Evolutionary conservation across 2,113 vertebrate genomes (phyloP).

Genomic region (Reinhardtius hippoglossoides): DNA sequence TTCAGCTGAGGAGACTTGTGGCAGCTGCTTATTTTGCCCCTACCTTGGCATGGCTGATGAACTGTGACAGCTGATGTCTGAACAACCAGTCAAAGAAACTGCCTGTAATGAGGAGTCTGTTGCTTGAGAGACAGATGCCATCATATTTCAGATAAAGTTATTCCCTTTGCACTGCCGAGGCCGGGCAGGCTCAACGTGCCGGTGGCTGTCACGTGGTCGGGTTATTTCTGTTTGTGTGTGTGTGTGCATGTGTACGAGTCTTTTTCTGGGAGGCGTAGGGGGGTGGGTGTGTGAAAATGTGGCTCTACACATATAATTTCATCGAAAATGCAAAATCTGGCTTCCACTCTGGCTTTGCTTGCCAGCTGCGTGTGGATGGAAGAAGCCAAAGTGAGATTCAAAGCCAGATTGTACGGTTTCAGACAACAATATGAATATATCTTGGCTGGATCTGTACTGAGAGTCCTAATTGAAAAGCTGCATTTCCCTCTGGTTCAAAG

Average conservation of each 20-base stretch:
- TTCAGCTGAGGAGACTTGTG: constrained; percentile 61
- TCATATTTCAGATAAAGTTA: constrained; percentile 79
- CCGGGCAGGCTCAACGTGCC: constrained; percentile 47
- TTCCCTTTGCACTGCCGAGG: constrained; percentile 53
- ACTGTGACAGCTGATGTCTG: constrained; percentile 80
- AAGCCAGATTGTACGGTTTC: constrained; percentile 22
- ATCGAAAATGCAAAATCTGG: constrained; percentile 33
- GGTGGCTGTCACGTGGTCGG: constrained; percentile 49
- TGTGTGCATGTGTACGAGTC: neutral
- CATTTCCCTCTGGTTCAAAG: constrained; percentile 26
- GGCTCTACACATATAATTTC: constrained; percentile 18
- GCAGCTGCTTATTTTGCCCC: constrained; percentile 79
- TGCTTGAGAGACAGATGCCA: constrained; percentile 81
- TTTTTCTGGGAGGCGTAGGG: neutral
- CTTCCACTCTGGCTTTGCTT: neutral
- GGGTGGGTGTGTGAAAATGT: constrained; percentile 29
- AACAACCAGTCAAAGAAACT: constrained; percentile 80
- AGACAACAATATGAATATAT: constrained; percentile 21
- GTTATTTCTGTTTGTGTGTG: constrained; percentile 48
- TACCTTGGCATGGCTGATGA: constrained; percentile 77
- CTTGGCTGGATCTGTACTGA: constrained; percentile 22
- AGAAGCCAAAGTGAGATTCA: constrained; percentile 7
- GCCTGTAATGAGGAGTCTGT: constrained; percentile 79
- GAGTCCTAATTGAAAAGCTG: constrained; percentile 23
- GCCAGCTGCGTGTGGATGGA: constrained; percentile 14